These are phyloP conservation scores for Myrmophylax atrothorax DNA, from an alignment of 2,113 vertebrate species.

Conservation along the genomic window DNA sequence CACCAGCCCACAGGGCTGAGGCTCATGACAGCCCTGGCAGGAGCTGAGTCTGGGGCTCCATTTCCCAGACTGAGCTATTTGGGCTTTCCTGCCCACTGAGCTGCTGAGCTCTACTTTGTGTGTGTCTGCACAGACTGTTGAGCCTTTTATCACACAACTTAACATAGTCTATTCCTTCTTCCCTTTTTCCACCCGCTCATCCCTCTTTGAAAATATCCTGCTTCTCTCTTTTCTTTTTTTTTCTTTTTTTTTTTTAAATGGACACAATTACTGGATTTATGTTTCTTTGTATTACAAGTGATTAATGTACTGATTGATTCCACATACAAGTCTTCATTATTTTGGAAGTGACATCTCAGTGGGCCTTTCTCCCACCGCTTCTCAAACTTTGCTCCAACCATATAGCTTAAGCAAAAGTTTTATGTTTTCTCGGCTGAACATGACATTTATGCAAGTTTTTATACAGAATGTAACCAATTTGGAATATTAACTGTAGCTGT, in stretches of 20 bases:
- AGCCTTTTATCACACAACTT: background rate
- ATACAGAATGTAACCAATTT: background rate
- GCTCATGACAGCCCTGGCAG: background rate
- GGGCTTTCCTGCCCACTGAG: background rate
- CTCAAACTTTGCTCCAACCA: background rate
- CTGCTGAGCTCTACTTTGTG: background rate
- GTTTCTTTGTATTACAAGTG: background rate
- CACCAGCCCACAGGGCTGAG: background rate
- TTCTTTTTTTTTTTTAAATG: background rate
- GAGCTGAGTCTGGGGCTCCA: background rate
- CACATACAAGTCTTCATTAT: background rate
- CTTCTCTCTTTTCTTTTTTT: background rate
- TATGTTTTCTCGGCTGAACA: background rate
- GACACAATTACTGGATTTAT: background rate
- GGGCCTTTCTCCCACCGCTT: background rate
- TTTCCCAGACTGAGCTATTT: background rate
- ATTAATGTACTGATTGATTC: background rate
- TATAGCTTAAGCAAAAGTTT: background rate
- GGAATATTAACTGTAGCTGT: background rate
- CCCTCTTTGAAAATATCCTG: background rate
- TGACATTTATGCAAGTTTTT: background rate
- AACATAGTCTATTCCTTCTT: background rate
- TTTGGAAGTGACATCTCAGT: background rate
- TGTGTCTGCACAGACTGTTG: rapidly evolving
- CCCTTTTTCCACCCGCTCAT: background rate